These are phyloP conservation scores for Hoplostethus mediterraneus DNA, from an alignment of 2,797 vertebrate genomes.

Conservation along the genomic window DNA sequence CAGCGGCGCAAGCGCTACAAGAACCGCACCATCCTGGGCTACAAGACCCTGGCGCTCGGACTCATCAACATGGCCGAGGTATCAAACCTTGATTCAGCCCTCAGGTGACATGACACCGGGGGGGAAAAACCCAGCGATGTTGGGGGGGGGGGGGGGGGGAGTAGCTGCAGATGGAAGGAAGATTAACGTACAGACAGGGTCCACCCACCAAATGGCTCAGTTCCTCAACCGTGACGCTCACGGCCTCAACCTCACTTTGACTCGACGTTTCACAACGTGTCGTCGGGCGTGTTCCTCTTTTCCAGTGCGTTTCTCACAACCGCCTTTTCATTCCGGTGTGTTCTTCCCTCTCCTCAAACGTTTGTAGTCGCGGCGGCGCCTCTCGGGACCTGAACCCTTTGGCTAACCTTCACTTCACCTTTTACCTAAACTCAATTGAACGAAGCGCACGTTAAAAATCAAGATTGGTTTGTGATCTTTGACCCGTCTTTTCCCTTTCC, in stretches of 20 bases:
- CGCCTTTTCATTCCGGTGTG: not conserved
- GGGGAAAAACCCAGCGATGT: no score
- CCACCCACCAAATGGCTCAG: slow-evolving; percentile 35
- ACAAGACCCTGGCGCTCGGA: slow-evolving; percentile 91
- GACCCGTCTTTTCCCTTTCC: slow-evolving; percentile 6
- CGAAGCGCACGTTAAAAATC: slow-evolving; percentile 51
- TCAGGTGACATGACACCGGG: no score
- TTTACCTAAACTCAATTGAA: slow-evolving; percentile 45
- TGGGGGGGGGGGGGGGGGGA: no score
- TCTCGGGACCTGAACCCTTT: not conserved
- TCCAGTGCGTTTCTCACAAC: not conserved
- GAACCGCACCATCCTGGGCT: slow-evolving; percentile 92
- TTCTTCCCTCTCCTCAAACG: not conserved
- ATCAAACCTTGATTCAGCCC: not conserved
- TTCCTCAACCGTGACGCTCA: slow-evolving; percentile 22
- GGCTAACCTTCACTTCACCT: slow-evolving; percentile 45
- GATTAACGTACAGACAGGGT: no score
- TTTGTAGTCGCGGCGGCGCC: slow-evolving; percentile 8
- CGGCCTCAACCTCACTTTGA: no score
- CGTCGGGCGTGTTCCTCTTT: not conserved
- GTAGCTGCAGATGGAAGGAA: no score
- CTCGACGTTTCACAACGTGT: no score
- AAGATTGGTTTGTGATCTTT: slow-evolving; percentile 40
- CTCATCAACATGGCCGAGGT: slow-evolving; percentile 96
- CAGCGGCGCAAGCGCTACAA: slow-evolving; percentile 92